These are phyloP conservation scores for Cotesia chilonis DNA, from an alignment of 1,140 invertebrate species.

Conservation along the genomic window DNA sequence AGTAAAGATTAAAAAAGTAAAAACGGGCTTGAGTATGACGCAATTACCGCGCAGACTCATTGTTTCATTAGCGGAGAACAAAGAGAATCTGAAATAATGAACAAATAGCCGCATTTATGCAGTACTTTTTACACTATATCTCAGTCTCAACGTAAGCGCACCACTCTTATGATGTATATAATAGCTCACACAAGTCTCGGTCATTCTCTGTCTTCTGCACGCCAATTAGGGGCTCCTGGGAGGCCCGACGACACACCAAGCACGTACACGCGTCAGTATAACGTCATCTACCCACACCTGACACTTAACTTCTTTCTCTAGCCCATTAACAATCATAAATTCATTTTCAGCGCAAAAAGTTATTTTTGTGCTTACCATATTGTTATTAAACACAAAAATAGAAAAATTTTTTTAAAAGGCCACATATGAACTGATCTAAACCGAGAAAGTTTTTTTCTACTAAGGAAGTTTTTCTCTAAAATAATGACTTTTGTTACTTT, in stretches of 20 bases:
- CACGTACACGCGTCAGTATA: slow-evolving; percentile 49
- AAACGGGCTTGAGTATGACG: slow-evolving; percentile 53
- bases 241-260: slow-evolving; percentile 49
- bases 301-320: slow-evolving; percentile 4
- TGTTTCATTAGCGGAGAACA: slow-evolving; percentile 66
- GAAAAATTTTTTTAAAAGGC: too few relatives aligned
- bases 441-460: neutral
- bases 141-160: slow-evolving; percentile 16
- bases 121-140: slow-evolving; percentile 53
- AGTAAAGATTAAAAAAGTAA: slow-evolving; percentile 26
- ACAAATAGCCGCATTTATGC: slow-evolving; percentile 66
- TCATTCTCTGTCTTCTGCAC: slow-evolving; percentile 46
- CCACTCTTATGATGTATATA: too few relatives aligned
- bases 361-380: too few relatives aligned
- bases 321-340: neutral
- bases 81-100: slow-evolving; percentile 67
- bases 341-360: neutral
- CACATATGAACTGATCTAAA: too few relatives aligned
- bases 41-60: slow-evolving; percentile 66
- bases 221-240: slow-evolving; percentile 62
- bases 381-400: too few relatives aligned
- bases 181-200: slow-evolving; percentile 21
- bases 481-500: too few relatives aligned
- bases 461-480: too few relatives aligned
- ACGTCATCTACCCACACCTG: slow-evolving; percentile 21